These are phyloP conservation scores for Keiferia lycopersicella DNA, from an alignment of 2,888 invertebrate species.

Conservation along the genomic window DNA sequence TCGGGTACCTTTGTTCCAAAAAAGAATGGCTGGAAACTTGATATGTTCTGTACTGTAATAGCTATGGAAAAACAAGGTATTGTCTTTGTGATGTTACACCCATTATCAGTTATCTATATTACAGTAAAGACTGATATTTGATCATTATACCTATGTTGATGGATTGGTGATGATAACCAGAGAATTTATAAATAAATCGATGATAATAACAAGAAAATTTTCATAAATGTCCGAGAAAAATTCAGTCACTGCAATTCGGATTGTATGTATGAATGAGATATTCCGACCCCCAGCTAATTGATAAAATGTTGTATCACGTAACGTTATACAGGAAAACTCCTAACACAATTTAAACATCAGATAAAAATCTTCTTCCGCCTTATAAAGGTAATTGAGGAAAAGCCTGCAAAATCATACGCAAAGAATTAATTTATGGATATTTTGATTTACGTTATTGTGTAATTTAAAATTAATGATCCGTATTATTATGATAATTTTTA, in stretches of 20 bases:
- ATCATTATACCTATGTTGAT: too few species aligned
- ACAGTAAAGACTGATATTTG: too few species aligned
- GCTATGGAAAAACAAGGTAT: neutral
- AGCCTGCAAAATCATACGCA: neutral
- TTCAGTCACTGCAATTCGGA: too few species aligned
- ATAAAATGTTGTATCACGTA: neutral
- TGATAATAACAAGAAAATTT: too few species aligned
- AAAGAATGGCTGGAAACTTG: slow-evolving; percentile 12
- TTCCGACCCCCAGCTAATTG: too few species aligned
- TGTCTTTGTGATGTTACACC: slow-evolving; percentile 1
- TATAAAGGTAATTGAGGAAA: slow-evolving; percentile 2
- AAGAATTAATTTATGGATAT: neutral
- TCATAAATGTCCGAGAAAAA: too few species aligned
- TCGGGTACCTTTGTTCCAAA: slow-evolving; percentile 1
- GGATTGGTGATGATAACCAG: too few species aligned
- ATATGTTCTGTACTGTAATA: neutral
- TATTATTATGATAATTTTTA: neutral
- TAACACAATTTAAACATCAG: slow-evolving; percentile 4
- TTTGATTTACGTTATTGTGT: neutral
- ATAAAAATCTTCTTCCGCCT: slow-evolving; percentile 3
- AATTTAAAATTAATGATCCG: neutral
- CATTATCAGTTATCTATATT: too few species aligned
- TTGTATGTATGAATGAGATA: too few species aligned
- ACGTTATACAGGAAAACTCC: neutral
- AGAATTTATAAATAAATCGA: too few species aligned